Base-by-base conservation (phyloP, 2,888 invertebrate genomes). In the Drosophila helvetica region DNA sequence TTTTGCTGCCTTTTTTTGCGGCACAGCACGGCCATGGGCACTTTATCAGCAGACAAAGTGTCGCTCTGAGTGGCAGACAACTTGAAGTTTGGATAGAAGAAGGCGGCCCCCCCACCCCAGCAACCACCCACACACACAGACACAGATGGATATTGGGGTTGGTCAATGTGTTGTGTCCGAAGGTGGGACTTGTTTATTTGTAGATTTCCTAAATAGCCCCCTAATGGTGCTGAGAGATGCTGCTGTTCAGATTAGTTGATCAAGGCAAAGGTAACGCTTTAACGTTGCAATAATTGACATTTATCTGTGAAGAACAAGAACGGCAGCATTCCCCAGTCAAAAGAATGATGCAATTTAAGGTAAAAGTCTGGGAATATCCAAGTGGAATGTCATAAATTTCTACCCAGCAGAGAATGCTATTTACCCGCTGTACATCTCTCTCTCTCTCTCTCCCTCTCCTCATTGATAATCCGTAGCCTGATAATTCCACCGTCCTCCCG, bases 21-120 rank as follows among this genome's bases (percentile, higher is more conserved):
- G 67, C 68, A 51, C 51, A 61, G 58, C 65, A 66, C 65, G 69
- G 82, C 0, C 22, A 22, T 22, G 5, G 27, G 7, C 70, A 56
- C 67, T 76, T 66, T 88, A 88, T 85, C 88, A 88, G 86, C 67
- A 88, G 84, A 80, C 88, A 80, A 77, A 79, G 86, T 83, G 84
- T 78, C 86, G 86, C 88, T 74, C 60, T 57, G 63, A 80, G 75
- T 83, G 75, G 59, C 75, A 72, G 70, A 70, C 70, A 50, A 50
- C 61, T 52, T 51, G 50, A 38, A 27, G 56, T 46, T 30, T 74
- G 52, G 51, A 55, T 43, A 45, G 10, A 64, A 58, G 66, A 60
- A 58, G 62, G 62, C 65, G 53, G 61, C 68, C 69, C 62, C 57
- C 64, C 66, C 65, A 42, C 12, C 27, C 18, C 45, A 33, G 10